These are phyloP conservation scores for Semaprochilodus insignis DNA, from an alignment of 2,797 vertebrate genomes.

Conservation along the genomic window DNA sequence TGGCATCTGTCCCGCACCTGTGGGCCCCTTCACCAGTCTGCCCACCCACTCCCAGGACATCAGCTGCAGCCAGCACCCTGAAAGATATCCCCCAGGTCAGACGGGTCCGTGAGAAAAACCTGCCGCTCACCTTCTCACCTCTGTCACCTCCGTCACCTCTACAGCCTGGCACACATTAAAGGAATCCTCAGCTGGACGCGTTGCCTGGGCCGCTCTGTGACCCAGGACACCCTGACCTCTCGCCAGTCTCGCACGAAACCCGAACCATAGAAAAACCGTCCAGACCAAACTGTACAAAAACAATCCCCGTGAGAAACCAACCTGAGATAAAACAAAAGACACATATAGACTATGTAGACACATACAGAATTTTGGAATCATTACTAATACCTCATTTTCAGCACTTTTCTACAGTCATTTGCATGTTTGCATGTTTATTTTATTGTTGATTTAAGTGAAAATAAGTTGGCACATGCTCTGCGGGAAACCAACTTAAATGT, in stretches of 20 bases:
- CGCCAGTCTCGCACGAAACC: conserved; percentile 68
- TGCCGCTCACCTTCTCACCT: conserved; percentile 82
- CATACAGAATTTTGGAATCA: too few species aligned
- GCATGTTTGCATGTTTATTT: too few species aligned
- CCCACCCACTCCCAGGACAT: conserved; percentile 39
- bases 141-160: conserved; percentile 66
- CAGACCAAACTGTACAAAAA: not conserved
- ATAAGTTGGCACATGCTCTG: too few species aligned
- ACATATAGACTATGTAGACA: too few species aligned
- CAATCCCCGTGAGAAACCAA: too few species aligned
- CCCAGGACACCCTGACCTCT: conserved; percentile 69
- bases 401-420: too few species aligned
- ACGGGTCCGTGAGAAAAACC: conserved; percentile 79
- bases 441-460: too few species aligned
- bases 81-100: conserved; percentile 69
- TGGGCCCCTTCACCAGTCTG: conserved; percentile 74
- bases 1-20: conserved; percentile 84
- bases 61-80: conserved; percentile 55
- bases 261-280: conserved; percentile 53
- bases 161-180: conserved; percentile 72
- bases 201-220: conserved; percentile 73
- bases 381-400: too few species aligned
- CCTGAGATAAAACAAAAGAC: too few species aligned
- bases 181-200: conserved; percentile 67
- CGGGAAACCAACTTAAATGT: too few species aligned